Evolutionary conservation across 2,113 vertebrate species (phyloP).

Genomic region (Periophthalmus modestus): DNA sequence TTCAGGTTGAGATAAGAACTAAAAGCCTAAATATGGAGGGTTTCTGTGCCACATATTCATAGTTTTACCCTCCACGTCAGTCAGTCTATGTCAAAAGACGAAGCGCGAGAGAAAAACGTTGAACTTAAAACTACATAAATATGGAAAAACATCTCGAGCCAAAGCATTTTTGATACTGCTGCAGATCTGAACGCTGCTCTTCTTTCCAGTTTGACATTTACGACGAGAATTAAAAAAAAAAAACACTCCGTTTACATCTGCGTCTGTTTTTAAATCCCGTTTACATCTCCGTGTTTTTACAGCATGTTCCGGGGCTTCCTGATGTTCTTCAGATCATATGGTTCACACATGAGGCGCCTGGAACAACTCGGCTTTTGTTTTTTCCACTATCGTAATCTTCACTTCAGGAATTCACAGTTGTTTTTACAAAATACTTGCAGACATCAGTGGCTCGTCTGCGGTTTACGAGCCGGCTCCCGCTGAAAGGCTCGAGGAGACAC

Average conservation of each 20-base stretch:
- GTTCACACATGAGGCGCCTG: conserved; percentile 39
- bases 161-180: neutral
- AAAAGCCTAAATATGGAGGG: too few species aligned
- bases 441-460: conserved; percentile 2
- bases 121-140: conserved; percentile 17
- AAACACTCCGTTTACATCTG: neutral
- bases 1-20: too few species aligned
- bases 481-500: conserved; percentile 20
- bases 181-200: neutral
- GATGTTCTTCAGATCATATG: conserved; percentile 29
- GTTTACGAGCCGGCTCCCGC: neutral
- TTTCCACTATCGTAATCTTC: neutral
- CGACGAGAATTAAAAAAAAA: neutral
- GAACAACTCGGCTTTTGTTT: neutral
- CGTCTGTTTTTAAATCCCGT: neutral
- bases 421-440: conserved; percentile 1
- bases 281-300: neutral
- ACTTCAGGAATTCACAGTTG: conserved; percentile 4
- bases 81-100: neutral
- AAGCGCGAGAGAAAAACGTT: conserved; percentile 12
- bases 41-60: too few species aligned
- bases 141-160: conserved; percentile 47
- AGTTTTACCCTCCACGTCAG: neutral
- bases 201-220: neutral
- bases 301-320: neutral